phyloP scores from a whole-genome alignment of 2,888 invertebrate genomes.

The Zygogramma bicolorata region DNA sequence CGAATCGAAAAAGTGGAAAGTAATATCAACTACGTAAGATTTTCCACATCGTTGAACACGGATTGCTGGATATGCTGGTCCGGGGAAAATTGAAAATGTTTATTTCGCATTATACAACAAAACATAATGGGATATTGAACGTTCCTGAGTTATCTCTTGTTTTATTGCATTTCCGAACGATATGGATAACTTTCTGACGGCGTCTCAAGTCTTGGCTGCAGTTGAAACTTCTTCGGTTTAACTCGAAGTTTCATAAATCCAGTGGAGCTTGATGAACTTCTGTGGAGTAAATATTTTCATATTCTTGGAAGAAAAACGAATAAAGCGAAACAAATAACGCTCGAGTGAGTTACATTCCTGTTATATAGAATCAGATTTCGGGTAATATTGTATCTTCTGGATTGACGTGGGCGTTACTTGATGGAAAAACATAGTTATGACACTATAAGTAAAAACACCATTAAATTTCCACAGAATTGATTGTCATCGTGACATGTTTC shows the following conservation, averaged over 20 bases:
- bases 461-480: too few species aligned
- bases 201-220: background rate
- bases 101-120: background rate
- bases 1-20: too few species aligned
- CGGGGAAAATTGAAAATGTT: conserved; percentile 26
- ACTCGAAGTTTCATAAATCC: background rate
- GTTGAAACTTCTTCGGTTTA: background rate
- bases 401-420: too few species aligned
- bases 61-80: conserved; percentile 19
- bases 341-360: background rate
- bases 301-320: background rate
- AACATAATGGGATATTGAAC: background rate
- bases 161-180: background rate
- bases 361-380: too few species aligned
- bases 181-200: background rate
- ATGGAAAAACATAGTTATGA: too few species aligned
- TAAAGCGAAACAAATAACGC: background rate
- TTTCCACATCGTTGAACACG: conserved; percentile 27
- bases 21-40: too few species aligned
- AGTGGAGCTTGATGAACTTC: background rate
- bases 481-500: too few species aligned
- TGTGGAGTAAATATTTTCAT: background rate
- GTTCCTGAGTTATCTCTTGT: background rate
- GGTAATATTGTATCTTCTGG: too few species aligned
- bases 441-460: too few species aligned